A percentile compares a stretch with the other conserved stretches of the same genome.
These are phyloP conservation scores for Drosophila pseudotalamancana DNA, from an alignment of 2,888 invertebrate species.

Conservation along the genomic window DNA sequence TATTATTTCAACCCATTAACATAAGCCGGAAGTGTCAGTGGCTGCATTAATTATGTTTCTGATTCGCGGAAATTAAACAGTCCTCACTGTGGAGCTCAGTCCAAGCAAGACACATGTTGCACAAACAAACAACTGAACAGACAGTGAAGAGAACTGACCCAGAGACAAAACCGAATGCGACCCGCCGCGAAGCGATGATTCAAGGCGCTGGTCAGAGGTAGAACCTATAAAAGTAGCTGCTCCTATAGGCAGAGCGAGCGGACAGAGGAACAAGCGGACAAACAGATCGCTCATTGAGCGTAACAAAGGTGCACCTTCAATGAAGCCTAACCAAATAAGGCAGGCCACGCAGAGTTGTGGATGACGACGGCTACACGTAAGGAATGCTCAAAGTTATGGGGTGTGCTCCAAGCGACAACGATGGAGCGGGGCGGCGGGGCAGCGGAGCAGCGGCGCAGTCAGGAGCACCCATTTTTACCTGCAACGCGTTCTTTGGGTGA, in stretches of 20 bases:
- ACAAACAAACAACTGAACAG: constrained; percentile 1
- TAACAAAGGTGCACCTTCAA: constrained; percentile 84
- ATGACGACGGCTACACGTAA: constrained; percentile 40
- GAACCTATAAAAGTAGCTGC: constrained; percentile 25
- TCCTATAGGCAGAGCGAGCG: constrained; percentile 11
- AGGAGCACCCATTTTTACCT: constrained; percentile 76
- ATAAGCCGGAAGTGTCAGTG: constrained; percentile 55
- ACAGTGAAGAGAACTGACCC: constrained; percentile 41
- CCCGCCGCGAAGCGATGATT: constrained; percentile 55
- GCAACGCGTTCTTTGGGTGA: constrained; percentile 75
- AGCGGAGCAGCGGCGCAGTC: not conserved
- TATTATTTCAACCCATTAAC: constrained; percentile 28
- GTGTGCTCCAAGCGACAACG: constrained; percentile 56
- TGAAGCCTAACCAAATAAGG: constrained; percentile 83
- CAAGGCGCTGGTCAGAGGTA: constrained; percentile 42
- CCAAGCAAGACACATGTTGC: constrained; percentile 37
- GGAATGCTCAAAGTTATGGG: constrained; percentile 67
- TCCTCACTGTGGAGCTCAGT: not conserved
- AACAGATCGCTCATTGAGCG: constrained; percentile 77
- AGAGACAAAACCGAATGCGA: constrained; percentile 37
- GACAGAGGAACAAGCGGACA: not conserved
- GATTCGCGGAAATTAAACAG: constrained; percentile 60
- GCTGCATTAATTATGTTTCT: constrained; percentile 60
- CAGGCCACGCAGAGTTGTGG: constrained; percentile 54
- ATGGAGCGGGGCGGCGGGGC: not conserved